Base-by-base conservation (phyloP, 2,113 vertebrate genomes). In the Coptodon bakossiorum region DNA sequence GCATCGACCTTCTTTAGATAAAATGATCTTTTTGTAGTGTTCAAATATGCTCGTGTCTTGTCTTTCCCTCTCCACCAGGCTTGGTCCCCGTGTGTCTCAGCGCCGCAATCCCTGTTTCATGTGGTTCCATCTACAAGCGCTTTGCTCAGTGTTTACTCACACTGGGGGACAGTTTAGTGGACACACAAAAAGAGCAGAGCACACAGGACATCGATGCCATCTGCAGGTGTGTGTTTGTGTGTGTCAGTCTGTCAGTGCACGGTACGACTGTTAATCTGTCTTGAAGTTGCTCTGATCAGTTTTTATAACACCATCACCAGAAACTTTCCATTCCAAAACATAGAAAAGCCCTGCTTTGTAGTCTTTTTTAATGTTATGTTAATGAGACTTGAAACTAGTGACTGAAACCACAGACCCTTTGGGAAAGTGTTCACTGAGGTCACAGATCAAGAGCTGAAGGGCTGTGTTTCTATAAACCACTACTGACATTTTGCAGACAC, bases 121-220 rank as follows among this genome's bases (percentile, higher is more conserved):
- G 98, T 86, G 96, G 96, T 48, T 97, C 97, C 89, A 98, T 99
- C 95, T 99, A 98, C 96, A 98, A 97, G 95, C 97, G 97, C 86
- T 99, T 99, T 27, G 98, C 98, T 0, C 94, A 96, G 81, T 99
- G 98, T 97, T 97, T 99, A 57, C 95, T 99, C 90, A 96, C 96
- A 89, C 95, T 99, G 19, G 98, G 98, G 76, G 97, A 99, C 82
- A 95, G 97, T 95, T 97, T 99, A 97, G 96, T 92, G 85, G 96
- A 90, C 88, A 91, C 95, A 79, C 95, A 89, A 34, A 94, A 94
- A 87, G 94, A 96, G 84, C 94, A 83, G 61, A 95, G 93, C 76
- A 82, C 38, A 6, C 96, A 97, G 89, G 97, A 99, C 91, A 96
- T 99, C 40, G 97, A 98, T 84, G 96, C 96, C 50, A 95, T 99